Base-by-base conservation (phyloP, 2,797 vertebrate genomes). In the Manis pentadactyla region DNA sequence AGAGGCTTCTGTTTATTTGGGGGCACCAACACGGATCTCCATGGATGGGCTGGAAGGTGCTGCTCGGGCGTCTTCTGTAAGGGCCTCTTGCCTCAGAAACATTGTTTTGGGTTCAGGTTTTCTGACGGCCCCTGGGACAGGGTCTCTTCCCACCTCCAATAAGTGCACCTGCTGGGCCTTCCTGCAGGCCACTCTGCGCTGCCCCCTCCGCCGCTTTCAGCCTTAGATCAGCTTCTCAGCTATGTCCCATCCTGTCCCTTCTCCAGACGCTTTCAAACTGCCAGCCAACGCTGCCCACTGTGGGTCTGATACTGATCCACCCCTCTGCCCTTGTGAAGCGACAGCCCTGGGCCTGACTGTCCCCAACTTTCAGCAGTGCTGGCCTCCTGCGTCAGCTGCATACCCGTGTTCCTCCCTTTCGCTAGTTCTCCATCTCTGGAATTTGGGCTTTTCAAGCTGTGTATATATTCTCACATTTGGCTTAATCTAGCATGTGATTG, bases 241-340 rank as follows among this genome's bases (percentile, higher is more conserved):
- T 96, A 61, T 71, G 94, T 55, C 90, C 86, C 93, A 51, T 91
- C 75, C 14, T 29, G 63, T 12, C 86, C 85, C 92, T 96, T 93
- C 90, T 86, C 89, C 93, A 53, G 27, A 1, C 3, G 57, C 64
- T n/a, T 86, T 93, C 87, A 83, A 66, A 74, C n/a, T 0, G 1
- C 37, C 73, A 57, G 77, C 86, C 27, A 49, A 93, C 73, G 73
- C 73, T 39, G 92, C 31, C n/a, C 13, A 27, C 13, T 0, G 39
- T 3, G 25, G 86, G 63, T 75, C 93, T 88, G 23, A 92, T 77
- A 68, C 3, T 63, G 87, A 55, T 75, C 11, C 25, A 64, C 55
- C 55, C 39, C 25, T 77, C 87, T 25, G 55, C 77, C 83, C 73
- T 92, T 73, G 59, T 39, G 57, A 71, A 11, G 42, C 31, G 27